These are phyloP conservation scores for Tinea semifulvella DNA, from an alignment of 2,888 invertebrate species.

Conservation along the genomic window DNA sequence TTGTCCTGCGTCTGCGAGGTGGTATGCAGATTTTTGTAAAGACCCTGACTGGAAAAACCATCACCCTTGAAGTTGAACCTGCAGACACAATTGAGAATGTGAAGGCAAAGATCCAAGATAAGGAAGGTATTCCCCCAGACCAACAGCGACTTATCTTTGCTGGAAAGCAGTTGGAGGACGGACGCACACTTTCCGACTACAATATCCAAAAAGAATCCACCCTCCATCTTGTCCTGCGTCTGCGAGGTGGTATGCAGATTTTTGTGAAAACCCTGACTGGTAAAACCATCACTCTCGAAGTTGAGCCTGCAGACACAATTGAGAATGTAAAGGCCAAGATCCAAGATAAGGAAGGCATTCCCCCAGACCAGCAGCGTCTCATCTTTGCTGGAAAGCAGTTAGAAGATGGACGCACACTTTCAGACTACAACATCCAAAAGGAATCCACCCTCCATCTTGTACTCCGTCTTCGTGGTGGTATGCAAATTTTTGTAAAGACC, in stretches of 20 bases:
- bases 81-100: conserved; percentile 25
- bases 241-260: conserved; percentile 25
- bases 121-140: conserved; percentile 25
- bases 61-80: conserved; percentile 24
- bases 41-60: conserved; percentile 25
- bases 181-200: conserved; percentile 22
- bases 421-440: conserved; percentile 36
- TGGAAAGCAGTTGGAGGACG: conserved; percentile 24
- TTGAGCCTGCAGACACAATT: conserved; percentile 32
- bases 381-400: conserved; percentile 35
- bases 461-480: conserved; percentile 32
- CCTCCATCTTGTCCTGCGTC: conserved; percentile 18
- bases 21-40: conserved; percentile 27
- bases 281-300: conserved; percentile 30
- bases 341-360: conserved; percentile 33
- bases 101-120: conserved; percentile 24
- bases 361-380: conserved; percentile 31
- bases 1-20: conserved; percentile 23
- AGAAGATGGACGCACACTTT: conserved; percentile 35
- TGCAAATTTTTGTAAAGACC: conserved; percentile 38
- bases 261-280: conserved; percentile 27
- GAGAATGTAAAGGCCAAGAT: conserved; percentile 35
- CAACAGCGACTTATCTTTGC: conserved; percentile 24
- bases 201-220: conserved; percentile 23
- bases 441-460: conserved; percentile 35